Evolutionary conservation across 2,888 invertebrate genomes (phyloP), one percentile per base, ranked within the genome.

Genomic region (Tinea trinotella): DNA sequence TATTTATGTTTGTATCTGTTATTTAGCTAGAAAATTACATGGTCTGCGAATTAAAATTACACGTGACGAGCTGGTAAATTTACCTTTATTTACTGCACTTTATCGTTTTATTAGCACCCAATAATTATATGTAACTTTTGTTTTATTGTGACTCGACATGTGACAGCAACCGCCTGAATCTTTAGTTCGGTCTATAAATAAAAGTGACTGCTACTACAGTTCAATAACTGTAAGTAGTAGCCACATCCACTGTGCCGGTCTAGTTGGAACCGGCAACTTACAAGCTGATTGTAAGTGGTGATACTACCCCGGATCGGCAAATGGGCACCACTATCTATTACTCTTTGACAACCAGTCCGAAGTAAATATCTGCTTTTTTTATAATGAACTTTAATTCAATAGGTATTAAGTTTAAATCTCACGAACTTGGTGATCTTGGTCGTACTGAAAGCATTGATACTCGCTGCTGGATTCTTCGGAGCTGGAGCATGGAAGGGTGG

Each of bases 361-460:
- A n/a, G n/a, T n/a, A n/a, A n/a, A n/a, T n/a, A n/a, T n/a, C n/a
- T n/a, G n/a, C n/a, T n/a, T n/a, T n/a, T n/a, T n/a, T n/a, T n/a
- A n/a, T 5, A 24, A 5, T 24, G 24, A 24, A 24, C 24, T 24
- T 24, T 5, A 7, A 7, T 24, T 24, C 9, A 7, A 24, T 75
- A 91, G 91, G 91, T 94, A 1, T 77, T 95, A 48, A 95, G 94
- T 63, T 76, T 95, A 54, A 95, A 95, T 77, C 75, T 95, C 56
- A 94, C 94, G 0, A 95, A 95, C 71, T 76, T 95, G 58, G 83
- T 95, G 49, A 91, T 95, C 57, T 85, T 95, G 55, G 86, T 95
- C 52, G 88, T 96, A 22, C 79, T 96, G 57, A 95, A 95, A 76
- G 93, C 93, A 0, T 78, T 95, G 5, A 92, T 95, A 57, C 90